phyloP scores from a whole-genome alignment of 64 coral and sea anemone genomes.

The Porites australiensis region DNA sequence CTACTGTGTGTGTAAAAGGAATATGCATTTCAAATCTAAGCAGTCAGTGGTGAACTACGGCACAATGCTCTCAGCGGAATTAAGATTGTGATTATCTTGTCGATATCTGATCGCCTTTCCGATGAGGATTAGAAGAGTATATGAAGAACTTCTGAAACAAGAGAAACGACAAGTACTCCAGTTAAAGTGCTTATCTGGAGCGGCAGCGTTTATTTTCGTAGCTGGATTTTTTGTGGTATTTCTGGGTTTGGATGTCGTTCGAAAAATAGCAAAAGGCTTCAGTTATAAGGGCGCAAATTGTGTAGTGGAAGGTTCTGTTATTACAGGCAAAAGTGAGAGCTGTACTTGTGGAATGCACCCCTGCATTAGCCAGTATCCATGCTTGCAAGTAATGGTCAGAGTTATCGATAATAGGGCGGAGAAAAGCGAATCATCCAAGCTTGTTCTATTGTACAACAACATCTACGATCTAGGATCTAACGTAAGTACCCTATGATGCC shows the following conservation, averaged over 20 bases:
- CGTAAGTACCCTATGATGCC: neutral
- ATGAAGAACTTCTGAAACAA: conserved; percentile 23
- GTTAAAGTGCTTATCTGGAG: conserved; percentile 7
- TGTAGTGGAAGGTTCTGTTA: neutral
- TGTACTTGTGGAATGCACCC: conserved; percentile 2
- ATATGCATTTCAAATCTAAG: too few relatives aligned
- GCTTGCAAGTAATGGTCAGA: neutral
- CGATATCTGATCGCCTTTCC: neutral
- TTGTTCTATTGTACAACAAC: neutral
- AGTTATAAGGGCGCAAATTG: neutral
- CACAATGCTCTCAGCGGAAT: neutral
- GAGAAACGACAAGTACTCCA: conserved; percentile 11
- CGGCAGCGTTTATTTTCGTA: neutral
- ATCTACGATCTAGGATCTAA: conserved; percentile 15
- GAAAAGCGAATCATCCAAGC: neutral
- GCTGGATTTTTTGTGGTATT: neutral
- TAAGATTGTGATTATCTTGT: neutral
- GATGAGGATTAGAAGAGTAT: conserved; percentile 15
- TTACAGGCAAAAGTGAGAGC: conserved; percentile 1
- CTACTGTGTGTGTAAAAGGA: neutral
- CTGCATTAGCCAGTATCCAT: neutral
- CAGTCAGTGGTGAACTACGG: neutral
- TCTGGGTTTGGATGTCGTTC: conserved; percentile 6
- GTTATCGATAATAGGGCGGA: neutral
- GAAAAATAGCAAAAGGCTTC: conserved; percentile 5